A percentile compares a stretch with the other conserved stretches of the same genome.
These are phyloP conservation scores for Erynnis tages DNA, from an alignment of 2,888 invertebrate genomes.

Conservation along the genomic window DNA sequence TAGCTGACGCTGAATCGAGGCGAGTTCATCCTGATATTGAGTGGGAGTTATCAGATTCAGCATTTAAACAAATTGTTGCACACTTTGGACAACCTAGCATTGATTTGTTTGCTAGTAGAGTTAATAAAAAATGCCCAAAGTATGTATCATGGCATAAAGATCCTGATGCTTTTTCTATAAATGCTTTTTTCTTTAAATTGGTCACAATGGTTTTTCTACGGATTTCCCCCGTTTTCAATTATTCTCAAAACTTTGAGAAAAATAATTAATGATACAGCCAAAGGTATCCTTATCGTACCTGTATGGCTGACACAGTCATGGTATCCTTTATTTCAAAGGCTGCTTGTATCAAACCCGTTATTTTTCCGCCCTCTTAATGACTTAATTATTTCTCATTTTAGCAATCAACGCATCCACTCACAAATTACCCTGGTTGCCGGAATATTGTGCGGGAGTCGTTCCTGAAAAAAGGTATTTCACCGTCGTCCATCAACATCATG, in stretches of 20 bases:
- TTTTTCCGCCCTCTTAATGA: neutral
- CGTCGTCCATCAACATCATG: constrained; percentile 9
- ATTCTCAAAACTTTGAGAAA: neutral
- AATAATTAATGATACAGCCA: neutral
- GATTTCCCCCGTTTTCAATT: neutral
- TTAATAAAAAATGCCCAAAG: neutral
- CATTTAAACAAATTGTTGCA: no score
- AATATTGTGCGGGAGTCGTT: constrained; percentile 17
- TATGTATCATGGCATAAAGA: neutral
- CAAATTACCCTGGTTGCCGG: neutral
- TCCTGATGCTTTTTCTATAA: neutral
- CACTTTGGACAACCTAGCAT: no score
- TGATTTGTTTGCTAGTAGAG: no score
- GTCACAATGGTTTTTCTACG: neutral
- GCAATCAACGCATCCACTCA: neutral
- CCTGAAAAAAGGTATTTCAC: neutral
- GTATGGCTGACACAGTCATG: neutral
- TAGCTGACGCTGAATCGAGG: constrained; percentile 29
- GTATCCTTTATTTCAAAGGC: neutral
- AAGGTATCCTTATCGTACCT: neutral
- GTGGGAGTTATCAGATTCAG: no score
- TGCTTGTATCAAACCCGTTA: neutral
- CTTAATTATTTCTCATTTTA: neutral
- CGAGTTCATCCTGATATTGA: no score
- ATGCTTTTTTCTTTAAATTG: neutral